Conservation (phyloP, 2,797 vertebrate species). For the Chaetodon trifasciatus region DNA sequence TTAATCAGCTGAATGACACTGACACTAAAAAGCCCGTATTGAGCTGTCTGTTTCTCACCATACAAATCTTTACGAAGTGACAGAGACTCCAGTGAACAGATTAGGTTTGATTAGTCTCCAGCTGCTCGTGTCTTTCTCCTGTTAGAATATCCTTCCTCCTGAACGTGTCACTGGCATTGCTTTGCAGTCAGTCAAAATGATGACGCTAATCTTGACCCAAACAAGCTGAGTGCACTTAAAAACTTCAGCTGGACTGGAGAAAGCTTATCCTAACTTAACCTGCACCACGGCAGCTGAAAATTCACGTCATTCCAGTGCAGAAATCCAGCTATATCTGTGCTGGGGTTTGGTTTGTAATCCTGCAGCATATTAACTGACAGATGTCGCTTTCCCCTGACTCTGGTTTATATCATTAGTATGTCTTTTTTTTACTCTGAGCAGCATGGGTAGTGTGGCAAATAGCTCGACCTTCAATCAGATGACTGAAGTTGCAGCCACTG, state of each 20-base stretch:
- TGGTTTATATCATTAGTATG: constrained; percentile 26
- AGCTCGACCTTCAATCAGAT: constrained; percentile 50
- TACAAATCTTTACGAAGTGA: neutral
- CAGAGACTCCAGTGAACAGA: constrained; percentile 15
- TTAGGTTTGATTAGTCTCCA: constrained; percentile 48
- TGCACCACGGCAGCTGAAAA: constrained; percentile 3
- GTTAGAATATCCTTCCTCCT: constrained; percentile 19
- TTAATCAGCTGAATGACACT: neutral
- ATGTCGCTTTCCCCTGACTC: constrained; percentile 46
- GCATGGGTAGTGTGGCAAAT: constrained; percentile 27
- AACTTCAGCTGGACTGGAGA: constrained; percentile 13
- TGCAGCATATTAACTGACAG: constrained; percentile 62
- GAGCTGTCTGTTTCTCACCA: neutral
- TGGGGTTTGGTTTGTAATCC: constrained; percentile 49
- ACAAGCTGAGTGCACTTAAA: constrained; percentile 10
- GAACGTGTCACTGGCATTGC: neutral
- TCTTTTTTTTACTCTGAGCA: constrained; percentile 6
- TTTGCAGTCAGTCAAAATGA: constrained; percentile 10
- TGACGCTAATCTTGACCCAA: constrained; percentile 12
- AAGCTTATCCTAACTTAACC: constrained; percentile 14
- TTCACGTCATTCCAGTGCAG: neutral
- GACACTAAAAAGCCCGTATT: constrained; percentile 14
- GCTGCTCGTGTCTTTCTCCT: constrained; percentile 14
- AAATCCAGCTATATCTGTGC: constrained; percentile 22
- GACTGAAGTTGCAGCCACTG: constrained; percentile 39